A percentile compares a stretch with the other conserved stretches of the same genome.
These are phyloP conservation scores for Diplazon laetatorius DNA, from an alignment of 2,888 invertebrate species.

Conservation along the genomic window DNA sequence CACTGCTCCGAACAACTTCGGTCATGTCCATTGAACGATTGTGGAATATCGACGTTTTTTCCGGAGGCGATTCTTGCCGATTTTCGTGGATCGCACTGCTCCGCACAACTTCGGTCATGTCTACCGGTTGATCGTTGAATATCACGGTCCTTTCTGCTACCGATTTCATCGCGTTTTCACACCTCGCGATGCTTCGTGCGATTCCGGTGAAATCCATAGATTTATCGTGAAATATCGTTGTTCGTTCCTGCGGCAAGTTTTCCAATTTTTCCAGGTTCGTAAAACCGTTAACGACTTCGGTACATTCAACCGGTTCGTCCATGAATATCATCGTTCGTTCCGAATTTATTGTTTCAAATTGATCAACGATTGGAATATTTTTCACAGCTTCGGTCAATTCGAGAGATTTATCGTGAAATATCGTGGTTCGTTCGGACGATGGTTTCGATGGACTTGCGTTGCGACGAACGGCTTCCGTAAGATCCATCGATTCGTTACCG, in stretches of 20 bases:
- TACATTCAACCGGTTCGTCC: conserved; percentile 47
- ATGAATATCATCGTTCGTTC: conserved; percentile 37
- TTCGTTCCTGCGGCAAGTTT: background rate
- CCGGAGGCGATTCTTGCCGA: background rate
- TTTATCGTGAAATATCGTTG: conserved; percentile 14
- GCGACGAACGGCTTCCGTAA: conserved; percentile 11
- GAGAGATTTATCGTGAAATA: conserved; percentile 42
- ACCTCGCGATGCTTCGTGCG: background rate
- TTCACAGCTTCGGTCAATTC: conserved; percentile 46
- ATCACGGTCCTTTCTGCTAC: background rate
- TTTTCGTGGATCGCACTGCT: no score
- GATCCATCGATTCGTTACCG: conserved; percentile 14
- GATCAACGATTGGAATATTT: background rate
- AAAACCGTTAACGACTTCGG: conserved; percentile 42
- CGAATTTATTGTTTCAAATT: background rate
- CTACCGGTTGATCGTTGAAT: conserved; percentile 22
- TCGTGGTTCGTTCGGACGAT: conserved; percentile 34
- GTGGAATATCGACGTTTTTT: background rate
- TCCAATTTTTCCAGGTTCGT: background rate
- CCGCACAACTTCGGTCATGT: background rate
- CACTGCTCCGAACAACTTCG: background rate
- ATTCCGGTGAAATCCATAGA: conserved; percentile 11
- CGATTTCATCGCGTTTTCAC: background rate
- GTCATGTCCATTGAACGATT: conserved; percentile 8
- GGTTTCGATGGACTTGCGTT: background rate